These are phyloP conservation scores for Euwallacea fornicatus DNA, from an alignment of 1,140 invertebrate genomes.

Conservation along the genomic window DNA sequence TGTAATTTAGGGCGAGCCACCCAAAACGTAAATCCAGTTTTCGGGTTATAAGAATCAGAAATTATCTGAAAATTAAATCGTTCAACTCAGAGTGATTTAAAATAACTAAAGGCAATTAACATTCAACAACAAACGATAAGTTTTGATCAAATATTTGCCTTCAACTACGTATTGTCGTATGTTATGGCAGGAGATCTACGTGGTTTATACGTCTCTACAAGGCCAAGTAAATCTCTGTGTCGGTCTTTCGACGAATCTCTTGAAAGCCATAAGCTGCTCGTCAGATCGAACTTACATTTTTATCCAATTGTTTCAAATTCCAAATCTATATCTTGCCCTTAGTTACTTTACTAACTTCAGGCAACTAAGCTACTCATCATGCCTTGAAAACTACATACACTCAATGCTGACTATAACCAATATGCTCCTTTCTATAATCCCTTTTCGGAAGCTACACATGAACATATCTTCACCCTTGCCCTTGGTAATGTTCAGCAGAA, in stretches of 20 bases:
- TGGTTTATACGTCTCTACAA: no score
- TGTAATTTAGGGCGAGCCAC: constrained; percentile 54
- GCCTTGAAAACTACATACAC: constrained; percentile 36
- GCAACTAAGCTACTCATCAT: constrained; percentile 2
- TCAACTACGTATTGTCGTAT: no score
- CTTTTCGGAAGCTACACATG: constrained; percentile 28
- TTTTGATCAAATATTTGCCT: no score
- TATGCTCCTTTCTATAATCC: background rate
- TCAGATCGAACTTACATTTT: no score
- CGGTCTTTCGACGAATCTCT: no score
- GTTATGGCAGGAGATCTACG: no score
- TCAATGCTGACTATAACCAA: constrained; percentile 24
- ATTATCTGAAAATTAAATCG: constrained; percentile 50
- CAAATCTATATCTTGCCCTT: background rate
- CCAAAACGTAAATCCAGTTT: constrained; percentile 60
- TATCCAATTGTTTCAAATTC: no score
- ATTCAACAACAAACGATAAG: background rate
- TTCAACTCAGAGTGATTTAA: constrained; percentile 45
- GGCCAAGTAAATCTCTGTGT: no score
- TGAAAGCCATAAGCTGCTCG: no score
- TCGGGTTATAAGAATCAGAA: constrained; percentile 58
- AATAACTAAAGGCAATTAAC: constrained; percentile 7
- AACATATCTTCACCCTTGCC: constrained; percentile 21
- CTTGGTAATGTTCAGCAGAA: constrained; percentile 37
- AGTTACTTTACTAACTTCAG: background rate